phyloP scores from a whole-genome alignment of 2,888 invertebrate genomes.

The Aporophyla nigra region DNA sequence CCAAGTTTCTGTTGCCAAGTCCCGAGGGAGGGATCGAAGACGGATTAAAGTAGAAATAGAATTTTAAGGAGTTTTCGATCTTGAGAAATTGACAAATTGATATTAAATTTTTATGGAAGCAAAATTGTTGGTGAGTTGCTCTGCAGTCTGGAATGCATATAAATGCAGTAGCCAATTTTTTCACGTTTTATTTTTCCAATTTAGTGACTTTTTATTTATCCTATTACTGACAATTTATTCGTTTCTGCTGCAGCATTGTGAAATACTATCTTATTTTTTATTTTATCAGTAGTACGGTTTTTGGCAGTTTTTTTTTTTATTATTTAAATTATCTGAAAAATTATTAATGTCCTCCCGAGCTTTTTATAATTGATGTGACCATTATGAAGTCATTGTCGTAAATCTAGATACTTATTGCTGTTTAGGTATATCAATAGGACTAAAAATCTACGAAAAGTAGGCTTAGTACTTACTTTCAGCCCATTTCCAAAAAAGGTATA shows the following conservation, averaged over 20 bases:
- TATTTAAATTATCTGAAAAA: too few relatives aligned
- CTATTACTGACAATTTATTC: too few relatives aligned
- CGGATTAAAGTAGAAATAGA: slow-evolving; percentile 25
- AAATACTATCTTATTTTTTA: too few relatives aligned
- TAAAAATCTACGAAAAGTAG: background rate
- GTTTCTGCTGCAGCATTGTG: too few relatives aligned
- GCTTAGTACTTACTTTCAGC: background rate
- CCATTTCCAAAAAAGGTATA: background rate
- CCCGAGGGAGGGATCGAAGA: background rate
- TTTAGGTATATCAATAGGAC: background rate
- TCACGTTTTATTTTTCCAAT: too few relatives aligned
- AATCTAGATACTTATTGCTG: background rate
- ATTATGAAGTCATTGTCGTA: background rate
- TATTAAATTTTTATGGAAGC: slow-evolving; percentile 15
- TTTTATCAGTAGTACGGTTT: too few relatives aligned
- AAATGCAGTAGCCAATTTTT: background rate
- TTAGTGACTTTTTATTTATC: too few relatives aligned
- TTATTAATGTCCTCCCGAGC: background rate
- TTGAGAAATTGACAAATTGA: slow-evolving; percentile 5
- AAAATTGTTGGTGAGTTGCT: background rate
- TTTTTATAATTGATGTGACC: background rate
- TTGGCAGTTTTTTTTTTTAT: background rate
- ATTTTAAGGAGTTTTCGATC: slow-evolving; percentile 19
- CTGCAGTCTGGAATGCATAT: background rate
- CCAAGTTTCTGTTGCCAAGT: slow-evolving; percentile 28